Evolutionary conservation across 1,140 invertebrate species (phyloP), one percentile per base, ranked within the genome.

Genomic region (Antheraea pernyi): DNA sequence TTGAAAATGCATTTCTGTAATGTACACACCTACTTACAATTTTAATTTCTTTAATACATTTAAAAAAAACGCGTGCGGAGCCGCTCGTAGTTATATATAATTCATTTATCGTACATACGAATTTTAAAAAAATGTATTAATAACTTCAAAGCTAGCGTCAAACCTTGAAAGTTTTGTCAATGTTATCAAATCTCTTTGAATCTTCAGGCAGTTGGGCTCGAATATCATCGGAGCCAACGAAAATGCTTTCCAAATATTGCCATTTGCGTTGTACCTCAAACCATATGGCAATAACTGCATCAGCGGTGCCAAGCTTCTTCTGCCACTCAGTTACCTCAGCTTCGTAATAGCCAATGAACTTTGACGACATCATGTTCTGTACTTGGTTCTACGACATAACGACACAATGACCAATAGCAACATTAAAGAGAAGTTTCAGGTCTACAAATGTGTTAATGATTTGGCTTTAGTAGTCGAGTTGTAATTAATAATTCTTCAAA

Each of bases 181-280:
- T 97, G 70, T 91, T 93, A 87, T 98, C 97, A 89, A 99, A 99
- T 82, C 97, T 94, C 71, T 95, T 96, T 0, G 98, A 97, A 82
- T 99, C 98, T 81, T 98, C 96, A 0, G 98, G 98, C 61, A 99
- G 91, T 86, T 99, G 98, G 36, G 94, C 95, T 61, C 98, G 94
- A 78, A 99, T 99, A 89, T 99, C 98, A 84, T 99, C 98, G 0
- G 98, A 98, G 0, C 97, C 98, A 63, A 99, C 97, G 83, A 99
- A 99, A 79, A 99, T 99, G 73, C 97, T 98, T 89, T 99, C 98
- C 60, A 99, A 93, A 88, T 99, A 97, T 74, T 96, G 96, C 98
- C 98, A 99, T 64, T 97, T 97, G 59, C 97, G 93, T 89, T 99
- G 98, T 11, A 99, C 98, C 80, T 99, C 97, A 80, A 98, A 96